Evolutionary conservation across 2,888 invertebrate genomes (phyloP).

Genomic region (Sesamia inferens): DNA sequence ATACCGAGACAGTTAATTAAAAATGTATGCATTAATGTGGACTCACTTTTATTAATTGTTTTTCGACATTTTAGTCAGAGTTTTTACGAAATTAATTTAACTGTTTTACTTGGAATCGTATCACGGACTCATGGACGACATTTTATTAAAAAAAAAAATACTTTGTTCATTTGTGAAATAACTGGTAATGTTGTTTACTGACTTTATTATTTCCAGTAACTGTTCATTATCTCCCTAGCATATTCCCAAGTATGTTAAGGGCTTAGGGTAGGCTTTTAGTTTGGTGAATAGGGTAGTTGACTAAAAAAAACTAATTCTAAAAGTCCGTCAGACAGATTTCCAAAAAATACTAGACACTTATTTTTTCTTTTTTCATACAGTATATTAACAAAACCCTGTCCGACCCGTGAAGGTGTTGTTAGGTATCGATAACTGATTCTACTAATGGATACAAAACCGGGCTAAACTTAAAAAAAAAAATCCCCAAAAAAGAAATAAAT

Average conservation of each 20-base stretch:
- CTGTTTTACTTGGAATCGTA: slow-evolving; percentile 44
- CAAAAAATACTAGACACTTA: too few relatives aligned
- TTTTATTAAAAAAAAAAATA: slow-evolving; percentile 23
- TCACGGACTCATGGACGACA: slow-evolving; percentile 3
- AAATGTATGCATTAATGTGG: slow-evolving; percentile 42
- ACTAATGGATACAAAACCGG: too few relatives aligned
- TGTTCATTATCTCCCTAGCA: neutral
- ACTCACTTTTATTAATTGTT: slow-evolving; percentile 42
- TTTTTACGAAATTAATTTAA: slow-evolving; percentile 38
- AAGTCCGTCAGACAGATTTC: too few relatives aligned
- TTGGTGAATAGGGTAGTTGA: too few relatives aligned
- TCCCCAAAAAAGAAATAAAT: too few relatives aligned
- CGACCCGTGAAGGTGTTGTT: too few relatives aligned
- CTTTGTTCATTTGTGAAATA: slow-evolving; percentile 17
- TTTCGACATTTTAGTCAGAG: slow-evolving; percentile 32
- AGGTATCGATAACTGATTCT: too few relatives aligned
- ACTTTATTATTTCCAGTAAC: neutral
- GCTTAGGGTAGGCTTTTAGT: too few relatives aligned
- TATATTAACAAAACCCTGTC: too few relatives aligned
- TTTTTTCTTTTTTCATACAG: too few relatives aligned
- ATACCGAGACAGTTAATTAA: slow-evolving; percentile 38
- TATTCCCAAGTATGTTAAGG: neutral
- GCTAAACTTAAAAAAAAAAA: too few relatives aligned
- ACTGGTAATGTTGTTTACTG: neutral
- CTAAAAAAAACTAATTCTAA: too few relatives aligned